phyloP scores from a whole-genome alignment of 2,797 vertebrate genomes.

The Typhlichthys subterraneus region DNA sequence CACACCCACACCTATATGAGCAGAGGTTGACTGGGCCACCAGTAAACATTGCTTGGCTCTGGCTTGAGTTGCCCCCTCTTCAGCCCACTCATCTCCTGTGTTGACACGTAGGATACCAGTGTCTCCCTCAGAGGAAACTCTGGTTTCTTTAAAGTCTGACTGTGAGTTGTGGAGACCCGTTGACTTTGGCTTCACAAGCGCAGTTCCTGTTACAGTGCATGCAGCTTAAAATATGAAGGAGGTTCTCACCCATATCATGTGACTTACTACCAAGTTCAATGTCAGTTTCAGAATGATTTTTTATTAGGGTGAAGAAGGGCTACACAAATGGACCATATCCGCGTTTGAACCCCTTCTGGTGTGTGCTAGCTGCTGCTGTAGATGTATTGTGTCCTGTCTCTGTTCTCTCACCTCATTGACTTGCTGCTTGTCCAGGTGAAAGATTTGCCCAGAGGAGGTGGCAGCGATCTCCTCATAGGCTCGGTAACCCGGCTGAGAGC shows the following conservation, averaged over 20 bases:
- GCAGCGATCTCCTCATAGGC: conserved; percentile 93
- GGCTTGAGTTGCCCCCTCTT: conserved; percentile 39
- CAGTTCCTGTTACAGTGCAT: conserved; percentile 49
- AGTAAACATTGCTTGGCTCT: conserved; percentile 42
- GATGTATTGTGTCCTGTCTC: not conserved
- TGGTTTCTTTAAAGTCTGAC: conserved; percentile 72
- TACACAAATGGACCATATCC: conserved; percentile 32
- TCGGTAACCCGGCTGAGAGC: conserved; percentile 90
- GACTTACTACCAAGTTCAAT: conserved; percentile 48
- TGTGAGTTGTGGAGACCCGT: conserved; percentile 52
- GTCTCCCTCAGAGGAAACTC: conserved; percentile 73
- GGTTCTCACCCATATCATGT: conserved; percentile 43
- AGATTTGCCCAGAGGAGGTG: conserved; percentile 93
- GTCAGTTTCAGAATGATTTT: conserved; percentile 38
- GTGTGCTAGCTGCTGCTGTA: no score
- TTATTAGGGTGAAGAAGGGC: conserved; percentile 41
- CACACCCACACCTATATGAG: conserved; percentile 22
- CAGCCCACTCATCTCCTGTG: conserved; percentile 62
- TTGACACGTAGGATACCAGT: conserved; percentile 72
- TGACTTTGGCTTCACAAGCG: conserved; percentile 59
- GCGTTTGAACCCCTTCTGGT: conserved; percentile 7
- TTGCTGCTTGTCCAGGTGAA: conserved; percentile 96
- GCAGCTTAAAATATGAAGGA: conserved; percentile 49
- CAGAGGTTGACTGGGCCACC: conserved; percentile 72
- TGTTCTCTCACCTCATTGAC: conserved; percentile 88